Base-by-base conservation (phyloP, 2,888 invertebrate species). In the Gari tellinella region DNA sequence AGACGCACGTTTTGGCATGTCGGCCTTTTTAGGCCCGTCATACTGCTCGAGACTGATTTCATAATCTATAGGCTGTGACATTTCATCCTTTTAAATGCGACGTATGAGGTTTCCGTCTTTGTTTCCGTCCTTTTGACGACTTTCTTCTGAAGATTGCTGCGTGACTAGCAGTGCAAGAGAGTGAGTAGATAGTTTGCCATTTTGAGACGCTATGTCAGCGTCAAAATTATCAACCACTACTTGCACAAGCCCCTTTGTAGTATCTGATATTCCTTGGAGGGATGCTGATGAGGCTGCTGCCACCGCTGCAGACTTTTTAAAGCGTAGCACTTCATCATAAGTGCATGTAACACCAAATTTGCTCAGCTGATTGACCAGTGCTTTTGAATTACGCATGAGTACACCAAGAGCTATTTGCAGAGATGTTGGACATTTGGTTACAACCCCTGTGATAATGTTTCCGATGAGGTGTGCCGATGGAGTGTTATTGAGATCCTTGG, bases 321-420 rank as follows among this genome's bases (percentile, higher is more conserved):
- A 82, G 12, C 77, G 40, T n/a, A 61, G 25, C n/a, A 81, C 48
- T 65, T 82, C 82, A 65, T 79, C 72, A 72, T 81, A 78, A 1
- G 61, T 57, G 38, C 66, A 80, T 3, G 81, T 72, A 2, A 81
- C 63, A 25, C 76, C 61, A 41, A 55, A 55, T 5, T 25, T 31
- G 41, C 46, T 5, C 48, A 72, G 7, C 19, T 40, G 40, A 2
- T 41, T 46, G 7, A 61, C 65, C 14, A 72, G 25, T 14, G 19
- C 37, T 23, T 72, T 72, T 25, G 61, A 56, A 46, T 57, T 31
- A 37, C 65, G 37, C 19, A 69, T 48, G 2, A 55, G 31, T 1
- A 69, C 48, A 51, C 65, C 69, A 2, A 69, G 37, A 1, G 63
- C 51, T 15, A 64, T 45, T 31, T 69, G 57, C 5, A 69, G 40